Base-by-base conservation (phyloP, 2,888 invertebrate species). In the Megamerina dolium region DNA sequence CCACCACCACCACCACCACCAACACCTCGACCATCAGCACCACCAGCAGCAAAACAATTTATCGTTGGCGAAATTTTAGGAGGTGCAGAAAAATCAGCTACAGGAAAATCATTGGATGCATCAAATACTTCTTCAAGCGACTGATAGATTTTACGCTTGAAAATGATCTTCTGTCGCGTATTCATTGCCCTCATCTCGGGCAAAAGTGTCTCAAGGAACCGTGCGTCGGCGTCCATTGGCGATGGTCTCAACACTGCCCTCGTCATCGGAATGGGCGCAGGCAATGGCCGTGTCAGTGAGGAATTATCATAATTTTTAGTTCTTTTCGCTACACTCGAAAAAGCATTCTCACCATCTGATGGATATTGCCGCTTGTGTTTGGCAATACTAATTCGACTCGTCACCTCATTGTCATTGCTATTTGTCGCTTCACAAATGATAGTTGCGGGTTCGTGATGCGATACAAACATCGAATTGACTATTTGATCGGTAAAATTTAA, bases 111-210 rank as follows among this genome's bases (percentile, higher is more conserved):
- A 18, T 48, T 41, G 3, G 37, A 37, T 30, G 52, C 55, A 18
- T 52, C 57, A 33, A 56, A 57, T 0, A 58, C 57, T 32, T 59
- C 58, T 31, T 52, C 51, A 16, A 59, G 40, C 1, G 49, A 51
- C 27, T 52, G 52, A 37, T 55, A 59, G 6, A 57, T 52, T 46
- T 59, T 58, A 1, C 52, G 40, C 38, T 58, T 59, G 40, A 59
- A 59, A 2, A 55, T 34, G 2, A 59, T 53, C 21, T 58, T 59
- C 40, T 59, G 59, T 5, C 56, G 47, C 0, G 54, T 41, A 46
- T 58, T 59, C 59, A 59, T 57, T 2, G 42, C 21, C 10, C 52
- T 50, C 53, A 59, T 56, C 18, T 59, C 58, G 10, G 56, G 57
- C 30, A 58, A 37, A 18, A 59, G 16, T 2, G 51, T 53, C 30